Evolutionary conservation across 2,888 invertebrate species (phyloP), one percentile per base, ranked within the genome.

Genomic region (Eupithecia centaureata): DNA sequence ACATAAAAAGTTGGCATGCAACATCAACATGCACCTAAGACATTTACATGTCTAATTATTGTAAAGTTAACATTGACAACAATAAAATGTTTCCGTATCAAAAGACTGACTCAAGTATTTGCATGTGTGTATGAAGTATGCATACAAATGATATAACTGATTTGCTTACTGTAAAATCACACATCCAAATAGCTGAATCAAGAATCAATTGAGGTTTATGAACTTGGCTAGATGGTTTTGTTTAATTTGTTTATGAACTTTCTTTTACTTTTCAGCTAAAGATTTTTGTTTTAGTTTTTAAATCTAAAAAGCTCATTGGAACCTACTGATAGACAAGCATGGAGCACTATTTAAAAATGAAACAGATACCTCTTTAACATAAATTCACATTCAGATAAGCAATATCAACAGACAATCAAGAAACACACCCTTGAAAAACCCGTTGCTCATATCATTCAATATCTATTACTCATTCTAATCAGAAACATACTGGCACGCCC

Each of bases 1-100:
- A 27, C 27, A 33, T n/a, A 57, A 57, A 57, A 57, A 57, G n/a
- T 18, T 18, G n/a, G 57, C 57, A 25, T 62, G 59, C n/a, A 65
- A 52, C 74, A 74, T 73, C n/a, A 65, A 52, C 74, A 74, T 73
- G 73, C 74, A 70, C 67, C 65, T 60, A 67, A 69, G 59, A 65
- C 59, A 63, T 60, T n/a, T 60, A 61, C 32, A 57, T 61, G 28
- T 58, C 52, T 70, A 73, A 63, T 56, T 62, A 63, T 56, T 62
- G 54, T 62, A 12, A 59, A 64, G 63, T 71, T 52, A 57, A 60
- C 27, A 64, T 70, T 61, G 27, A 66, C n/a, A n/a, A n/a, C n/a
- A n/a, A n/a, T 65, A 67, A 61, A 65, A 57, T 62, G 58, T 63
- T 62, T 63, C 67, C 51, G n/a, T 67, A 68, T 64, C 25, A 47